Base-by-base conservation (phyloP, 2,113 vertebrate species). In the Anguilla rostrata region DNA sequence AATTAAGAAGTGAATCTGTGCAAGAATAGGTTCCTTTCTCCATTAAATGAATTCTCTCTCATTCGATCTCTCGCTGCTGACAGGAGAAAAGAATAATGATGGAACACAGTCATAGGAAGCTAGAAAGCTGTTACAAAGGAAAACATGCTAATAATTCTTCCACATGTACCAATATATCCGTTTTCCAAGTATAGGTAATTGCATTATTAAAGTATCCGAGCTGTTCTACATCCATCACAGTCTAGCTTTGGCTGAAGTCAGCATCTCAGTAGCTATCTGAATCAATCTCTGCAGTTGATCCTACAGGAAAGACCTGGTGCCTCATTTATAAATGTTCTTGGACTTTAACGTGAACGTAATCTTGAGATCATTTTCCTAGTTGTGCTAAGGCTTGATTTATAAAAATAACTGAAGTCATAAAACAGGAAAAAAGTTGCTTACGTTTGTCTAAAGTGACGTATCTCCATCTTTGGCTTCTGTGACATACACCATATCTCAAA, bases 21-120 rank as follows among this genome's bases (percentile, higher is more conserved):
- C 83, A 49, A 29, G 41, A 92, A 89, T 87, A 63, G 90, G 40
- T 88, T 90, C 90, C 86, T 90, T 91, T 91, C 89, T 88, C 86
- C 14, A 78, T 80, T 91, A 87, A 91, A 92, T 92, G 89, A 92
- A 91, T 91, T 90, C 86, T 82, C 86, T 85, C 86, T 88, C 86
- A 46, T 63, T 63, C 60, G 14, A 15, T 63, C 20, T 63, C 60
- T 63, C 20, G 5, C 1, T 63, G 60, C 6, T 78, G 15, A 34
- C 41, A 41, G 40, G 41, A 81, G 39, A 81, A 81, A 81, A 14
- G 39, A 26, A 15, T 81, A 81, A 20, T 9, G 34, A 1, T 41
- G 80, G 80, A 3, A 81, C 15, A 39, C 15, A 81, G 40, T 43
- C 80, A 26, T 9, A 81, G 5, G 18, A 8, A 71, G 26, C 26